Evolutionary conservation across 1,140 invertebrate genomes (phyloP).

Genomic region (Gryllus bimaculatus): DNA sequence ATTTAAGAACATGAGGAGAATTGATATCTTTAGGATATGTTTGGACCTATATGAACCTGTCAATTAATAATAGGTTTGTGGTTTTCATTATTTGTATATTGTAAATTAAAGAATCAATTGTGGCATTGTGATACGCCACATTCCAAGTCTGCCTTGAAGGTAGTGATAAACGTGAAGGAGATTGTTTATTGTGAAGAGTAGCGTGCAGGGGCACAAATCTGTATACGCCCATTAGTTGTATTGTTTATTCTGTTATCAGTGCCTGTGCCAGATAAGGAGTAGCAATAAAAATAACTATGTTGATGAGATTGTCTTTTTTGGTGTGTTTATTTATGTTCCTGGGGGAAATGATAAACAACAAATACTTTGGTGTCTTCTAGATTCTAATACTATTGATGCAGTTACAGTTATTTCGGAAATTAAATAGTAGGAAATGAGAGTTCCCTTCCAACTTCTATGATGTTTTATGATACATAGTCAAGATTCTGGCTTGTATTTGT

Average conservation of each 20-base stretch:
- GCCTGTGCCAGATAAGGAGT: neutral
- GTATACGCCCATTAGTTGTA: conserved; percentile 4
- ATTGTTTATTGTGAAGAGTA: neutral
- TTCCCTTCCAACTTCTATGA: too few species aligned
- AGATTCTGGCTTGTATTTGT: too few species aligned
- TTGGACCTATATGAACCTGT: neutral
- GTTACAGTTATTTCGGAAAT: too few species aligned
- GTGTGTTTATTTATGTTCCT: neutral
- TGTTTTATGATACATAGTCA: too few species aligned
- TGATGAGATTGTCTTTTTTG: neutral
- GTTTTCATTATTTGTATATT: neutral
- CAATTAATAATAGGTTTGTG: neutral
- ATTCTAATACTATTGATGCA: neutral
- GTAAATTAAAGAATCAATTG: neutral
- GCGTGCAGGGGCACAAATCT: neutral
- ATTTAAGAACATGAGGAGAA: too few species aligned
- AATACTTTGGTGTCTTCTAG: neutral
- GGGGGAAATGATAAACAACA: neutral
- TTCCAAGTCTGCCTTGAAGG: neutral
- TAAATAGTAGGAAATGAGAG: too few species aligned
- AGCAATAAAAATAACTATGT: neutral
- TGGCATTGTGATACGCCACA: neutral
- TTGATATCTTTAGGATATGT: neutral
- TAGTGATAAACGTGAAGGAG: neutral
- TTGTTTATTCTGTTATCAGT: neutral